phyloP scores from a whole-genome alignment of 2,113 vertebrate species.

The Edolisoma coerulescens region DNA sequence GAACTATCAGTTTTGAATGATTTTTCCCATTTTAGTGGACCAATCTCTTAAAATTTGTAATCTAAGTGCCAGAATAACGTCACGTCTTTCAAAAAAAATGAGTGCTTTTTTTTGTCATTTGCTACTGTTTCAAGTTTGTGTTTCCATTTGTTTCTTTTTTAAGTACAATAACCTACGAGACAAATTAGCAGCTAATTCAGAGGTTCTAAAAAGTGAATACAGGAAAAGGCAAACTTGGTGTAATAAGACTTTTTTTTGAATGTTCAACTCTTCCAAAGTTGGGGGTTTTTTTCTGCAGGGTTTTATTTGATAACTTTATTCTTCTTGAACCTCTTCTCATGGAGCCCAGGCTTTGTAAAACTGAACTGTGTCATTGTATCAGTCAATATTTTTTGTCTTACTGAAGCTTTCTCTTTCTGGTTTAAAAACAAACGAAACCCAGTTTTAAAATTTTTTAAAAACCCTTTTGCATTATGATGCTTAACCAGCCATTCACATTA shows the following conservation, averaged over 20 bases:
- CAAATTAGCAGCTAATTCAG: not conserved
- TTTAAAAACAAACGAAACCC: not conserved
- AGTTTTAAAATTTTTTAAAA: not conserved
- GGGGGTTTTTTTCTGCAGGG: accelerated
- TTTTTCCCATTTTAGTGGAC: not conserved
- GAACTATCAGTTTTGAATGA: not conserved
- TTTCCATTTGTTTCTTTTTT: not conserved
- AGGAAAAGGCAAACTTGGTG: not conserved
- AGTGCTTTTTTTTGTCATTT: not conserved
- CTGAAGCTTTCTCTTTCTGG: not conserved
- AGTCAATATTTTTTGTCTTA: not conserved
- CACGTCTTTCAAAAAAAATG: not conserved
- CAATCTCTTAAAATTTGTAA: not conserved
- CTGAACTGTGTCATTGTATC: not conserved
- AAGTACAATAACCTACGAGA: not conserved
- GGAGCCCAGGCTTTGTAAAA: not conserved
- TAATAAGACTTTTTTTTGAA: not conserved
- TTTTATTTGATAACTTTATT: not conserved
- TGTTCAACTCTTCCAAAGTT: not conserved
- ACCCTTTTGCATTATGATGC: not conserved
- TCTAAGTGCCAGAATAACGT: not conserved
- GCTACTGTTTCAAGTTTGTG: not conserved
- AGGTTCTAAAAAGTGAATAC: not conserved
- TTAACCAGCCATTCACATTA: not conserved
- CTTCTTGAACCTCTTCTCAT: not conserved